Evolutionary conservation across 2,797 vertebrate species (phyloP).

Genomic region (Podargus strigoides): DNA sequence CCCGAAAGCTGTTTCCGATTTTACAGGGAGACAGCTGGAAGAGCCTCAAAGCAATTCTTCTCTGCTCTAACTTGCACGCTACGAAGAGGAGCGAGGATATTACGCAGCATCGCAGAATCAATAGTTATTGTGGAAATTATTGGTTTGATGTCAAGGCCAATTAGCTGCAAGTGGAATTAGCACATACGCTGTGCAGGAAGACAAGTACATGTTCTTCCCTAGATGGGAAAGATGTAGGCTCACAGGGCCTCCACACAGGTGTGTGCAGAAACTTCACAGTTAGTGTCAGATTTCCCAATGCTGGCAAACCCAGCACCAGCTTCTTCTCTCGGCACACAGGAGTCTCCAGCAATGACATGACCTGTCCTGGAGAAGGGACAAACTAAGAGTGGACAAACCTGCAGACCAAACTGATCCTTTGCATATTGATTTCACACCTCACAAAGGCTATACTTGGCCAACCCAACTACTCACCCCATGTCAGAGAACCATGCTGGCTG

Average conservation of each 20-base stretch:
- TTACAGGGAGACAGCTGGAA: background rate
- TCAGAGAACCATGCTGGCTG: background rate
- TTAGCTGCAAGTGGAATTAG: constrained; percentile 25
- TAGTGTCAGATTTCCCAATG: background rate
- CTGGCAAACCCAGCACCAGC: background rate
- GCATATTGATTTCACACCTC: background rate
- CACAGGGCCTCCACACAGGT: background rate
- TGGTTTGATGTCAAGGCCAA: constrained; percentile 38
- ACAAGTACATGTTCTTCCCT: background rate
- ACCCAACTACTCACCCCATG: background rate
- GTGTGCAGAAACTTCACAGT: background rate
- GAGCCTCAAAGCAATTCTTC: background rate
- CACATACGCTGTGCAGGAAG: background rate
- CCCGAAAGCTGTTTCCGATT: background rate
- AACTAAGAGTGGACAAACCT: background rate
- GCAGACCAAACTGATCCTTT: background rate
- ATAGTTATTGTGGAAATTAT: constrained; percentile 11
- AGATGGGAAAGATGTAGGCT: background rate
- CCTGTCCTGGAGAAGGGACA: background rate
- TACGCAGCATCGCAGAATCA: background rate
- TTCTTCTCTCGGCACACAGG: background rate
- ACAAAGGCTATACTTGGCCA: background rate
- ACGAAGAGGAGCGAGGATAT: background rate
- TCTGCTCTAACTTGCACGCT: background rate
- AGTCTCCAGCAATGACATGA: background rate